phyloP scores from a whole-genome alignment of 2,888 invertebrate species.

The Ischnura elegans region DNA sequence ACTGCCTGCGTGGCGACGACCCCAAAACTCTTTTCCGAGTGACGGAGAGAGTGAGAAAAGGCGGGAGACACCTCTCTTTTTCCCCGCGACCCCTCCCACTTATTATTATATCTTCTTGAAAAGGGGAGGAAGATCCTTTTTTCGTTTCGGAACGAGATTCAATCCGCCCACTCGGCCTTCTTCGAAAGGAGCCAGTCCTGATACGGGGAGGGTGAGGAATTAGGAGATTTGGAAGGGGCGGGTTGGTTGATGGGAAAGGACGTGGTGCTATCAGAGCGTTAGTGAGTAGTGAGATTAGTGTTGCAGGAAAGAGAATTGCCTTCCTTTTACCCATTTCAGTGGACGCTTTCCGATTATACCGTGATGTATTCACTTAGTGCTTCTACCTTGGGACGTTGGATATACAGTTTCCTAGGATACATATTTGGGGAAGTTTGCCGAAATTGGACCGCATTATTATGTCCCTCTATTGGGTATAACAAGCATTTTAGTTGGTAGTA shows the following conservation, averaged over 20 bases:
- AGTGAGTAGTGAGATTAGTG: background rate
- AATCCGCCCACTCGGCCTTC: conserved; percentile 8
- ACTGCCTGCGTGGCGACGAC: background rate
- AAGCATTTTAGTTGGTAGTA: too few species aligned
- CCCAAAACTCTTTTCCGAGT: background rate
- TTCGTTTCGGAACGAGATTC: background rate
- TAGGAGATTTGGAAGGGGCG: background rate
- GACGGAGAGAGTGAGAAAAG: background rate
- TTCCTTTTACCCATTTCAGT: background rate
- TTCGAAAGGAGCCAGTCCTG: background rate
- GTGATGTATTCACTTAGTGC: too few species aligned
- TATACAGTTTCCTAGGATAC: too few species aligned
- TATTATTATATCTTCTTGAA: conserved; percentile 41
- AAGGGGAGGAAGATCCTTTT: background rate
- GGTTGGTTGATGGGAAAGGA: background rate
- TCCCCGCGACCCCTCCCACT: background rate
- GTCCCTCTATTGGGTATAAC: too few species aligned
- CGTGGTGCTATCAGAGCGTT: background rate
- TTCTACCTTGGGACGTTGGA: too few species aligned
- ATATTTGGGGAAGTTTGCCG: too few species aligned
- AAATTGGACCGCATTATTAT: too few species aligned
- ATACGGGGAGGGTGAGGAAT: background rate
- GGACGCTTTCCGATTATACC: too few species aligned
- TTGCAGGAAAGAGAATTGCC: background rate
- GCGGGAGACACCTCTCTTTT: background rate